Base-by-base conservation (phyloP, 2,888 invertebrate species). In the Xanthia togata region DNA sequence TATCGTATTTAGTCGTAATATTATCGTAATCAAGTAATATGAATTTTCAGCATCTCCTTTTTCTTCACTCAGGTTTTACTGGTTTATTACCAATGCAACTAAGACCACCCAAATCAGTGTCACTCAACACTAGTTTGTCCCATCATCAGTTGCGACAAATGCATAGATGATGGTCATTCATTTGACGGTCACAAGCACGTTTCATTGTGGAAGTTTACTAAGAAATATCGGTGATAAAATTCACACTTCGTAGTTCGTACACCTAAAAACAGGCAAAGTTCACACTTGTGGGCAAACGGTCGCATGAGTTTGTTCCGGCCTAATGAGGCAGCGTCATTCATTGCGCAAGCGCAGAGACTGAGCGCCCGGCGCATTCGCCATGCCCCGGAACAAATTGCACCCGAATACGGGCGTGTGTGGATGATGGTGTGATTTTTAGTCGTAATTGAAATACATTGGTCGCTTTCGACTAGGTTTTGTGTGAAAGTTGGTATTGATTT, bases 341-440 rank as follows among this genome's bases (percentile, higher is more conserved):
- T 94, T 95, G 95, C 95, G 95, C 94, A 94, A 94, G 93, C 90
- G 91, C 90, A 90, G 89, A 92, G 93, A 93, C 93, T 91, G 90
- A 90, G 87, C 94, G 94, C 90, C 90, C 90, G 91, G 90, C 93
- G 80, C 91, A 94, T 96, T 96, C 92, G 94, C 92, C 88, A 93
- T 93, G 96, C 93, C 90, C 91, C 91, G 95, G 93, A 95, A 95
- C 96, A 91, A 96, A 96, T 96, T 91, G 90, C 91, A 89, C 87
- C 94, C 94, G 93, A 94, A 95, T 94, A 95, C 94, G 93, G 93
- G 90, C 90, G 89, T 89, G 87, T 89, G 87, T 89, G 89, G 90
- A 90, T 94, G 93, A 93, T 90, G 90, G 91, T 91, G 92, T 90
- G 92, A 91, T 90, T 92, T 90, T 92, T 90, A 90, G 83, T 86